Evolutionary conservation across 2,113 vertebrate genomes (phyloP).

Genomic region (Delphinus delphis): DNA sequence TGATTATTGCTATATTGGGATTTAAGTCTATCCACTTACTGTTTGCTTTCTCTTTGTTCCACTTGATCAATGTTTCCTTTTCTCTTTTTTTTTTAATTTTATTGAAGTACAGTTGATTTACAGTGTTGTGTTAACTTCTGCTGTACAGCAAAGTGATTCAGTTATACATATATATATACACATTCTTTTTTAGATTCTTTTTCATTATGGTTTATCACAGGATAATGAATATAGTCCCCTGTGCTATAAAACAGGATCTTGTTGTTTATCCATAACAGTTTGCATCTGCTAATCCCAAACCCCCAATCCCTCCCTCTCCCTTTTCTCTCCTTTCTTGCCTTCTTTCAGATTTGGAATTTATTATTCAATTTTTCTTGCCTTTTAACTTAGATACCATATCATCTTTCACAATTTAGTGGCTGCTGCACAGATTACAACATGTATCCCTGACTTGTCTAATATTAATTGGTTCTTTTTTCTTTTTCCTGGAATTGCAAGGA

Average conservation of each 20-base stretch:
- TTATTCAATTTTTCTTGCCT: neutral
- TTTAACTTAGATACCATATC: neutral
- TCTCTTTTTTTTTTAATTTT: neutral
- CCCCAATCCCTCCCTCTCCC: neutral
- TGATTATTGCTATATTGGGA: neutral
- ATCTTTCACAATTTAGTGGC: neutral
- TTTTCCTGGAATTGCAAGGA: neutral
- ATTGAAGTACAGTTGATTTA: neutral
- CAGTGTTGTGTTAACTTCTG: neutral
- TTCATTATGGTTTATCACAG: neutral
- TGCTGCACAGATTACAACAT: neutral
- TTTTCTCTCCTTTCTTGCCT: neutral
- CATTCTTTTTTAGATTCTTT: too few relatives aligned
- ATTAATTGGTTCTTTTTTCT: neutral
- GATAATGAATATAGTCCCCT: neutral
- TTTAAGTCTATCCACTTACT: neutral
- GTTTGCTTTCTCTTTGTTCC: neutral
- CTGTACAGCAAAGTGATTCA: neutral
- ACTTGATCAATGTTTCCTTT: neutral
- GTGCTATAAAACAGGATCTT: neutral
- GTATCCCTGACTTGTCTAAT: neutral
- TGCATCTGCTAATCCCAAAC: neutral
- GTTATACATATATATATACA: too few relatives aligned
- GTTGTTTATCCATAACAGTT: neutral
- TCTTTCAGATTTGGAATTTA: conserved; percentile 9